Conservation (phyloP, 2,113 vertebrate species). For the Todiramphus chloris region DNA sequence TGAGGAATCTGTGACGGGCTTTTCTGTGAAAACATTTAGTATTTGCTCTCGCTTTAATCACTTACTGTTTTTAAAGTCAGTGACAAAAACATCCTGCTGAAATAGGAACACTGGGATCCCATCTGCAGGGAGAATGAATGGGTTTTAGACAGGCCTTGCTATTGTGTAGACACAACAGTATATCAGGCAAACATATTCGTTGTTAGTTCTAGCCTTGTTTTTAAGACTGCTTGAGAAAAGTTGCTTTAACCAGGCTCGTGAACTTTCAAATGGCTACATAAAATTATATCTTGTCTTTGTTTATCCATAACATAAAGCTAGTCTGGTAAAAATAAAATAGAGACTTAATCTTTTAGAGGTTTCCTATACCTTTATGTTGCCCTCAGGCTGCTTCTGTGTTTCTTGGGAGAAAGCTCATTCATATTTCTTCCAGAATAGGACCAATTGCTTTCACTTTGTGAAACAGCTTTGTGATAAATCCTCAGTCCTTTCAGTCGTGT, state of each 20-base stretch:
- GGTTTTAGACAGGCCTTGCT: not conserved
- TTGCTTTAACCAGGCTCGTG: not conserved
- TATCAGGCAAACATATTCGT: not conserved
- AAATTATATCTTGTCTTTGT: conserved; percentile 38
- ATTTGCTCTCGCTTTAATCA: not conserved
- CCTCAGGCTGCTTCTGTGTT: not conserved
- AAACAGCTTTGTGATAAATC: conserved; percentile 19
- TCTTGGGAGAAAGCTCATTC: not conserved
- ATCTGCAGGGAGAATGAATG: not conserved
- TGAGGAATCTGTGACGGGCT: conserved; percentile 29
- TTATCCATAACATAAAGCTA: conserved; percentile 28
- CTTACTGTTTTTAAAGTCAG: conserved; percentile 34
- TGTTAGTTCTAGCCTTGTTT: conserved; percentile 15
- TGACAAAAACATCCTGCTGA: conserved; percentile 45
- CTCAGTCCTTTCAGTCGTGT: not conserved
- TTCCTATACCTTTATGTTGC: conserved; percentile 34
- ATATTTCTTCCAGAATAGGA: conserved; percentile 17
- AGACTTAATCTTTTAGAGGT: conserved; percentile 8
- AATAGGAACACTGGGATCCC: conserved; percentile 14
- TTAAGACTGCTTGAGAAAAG: conserved; percentile 16
- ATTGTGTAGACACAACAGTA: accelerated
- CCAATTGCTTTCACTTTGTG: not conserved
- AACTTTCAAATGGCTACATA: conserved; percentile 14
- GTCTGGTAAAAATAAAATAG: conserved; percentile 20
- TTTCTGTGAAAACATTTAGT: conserved; percentile 52